Conservation (phyloP, 2,888 invertebrate genomes). For the Caenorhabditis sp. region DNA sequence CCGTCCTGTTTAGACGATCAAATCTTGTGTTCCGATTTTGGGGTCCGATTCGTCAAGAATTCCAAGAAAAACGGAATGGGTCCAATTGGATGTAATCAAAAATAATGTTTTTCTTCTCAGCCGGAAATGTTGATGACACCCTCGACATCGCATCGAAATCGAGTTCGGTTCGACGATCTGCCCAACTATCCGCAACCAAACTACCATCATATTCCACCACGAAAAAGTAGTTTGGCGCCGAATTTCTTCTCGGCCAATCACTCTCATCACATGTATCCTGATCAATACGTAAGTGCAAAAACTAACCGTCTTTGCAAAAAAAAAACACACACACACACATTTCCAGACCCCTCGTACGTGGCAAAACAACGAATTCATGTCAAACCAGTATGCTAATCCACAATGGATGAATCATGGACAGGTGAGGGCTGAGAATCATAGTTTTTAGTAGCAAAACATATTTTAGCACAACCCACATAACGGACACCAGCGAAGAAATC, state of each 20-base stretch:
- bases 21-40: too few relatives aligned
- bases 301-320: too few relatives aligned
- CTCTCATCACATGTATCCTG: slow-evolving; percentile 42
- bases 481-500: neutral
- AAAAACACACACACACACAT: too few relatives aligned
- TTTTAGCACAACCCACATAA: neutral
- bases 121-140: slow-evolving; percentile 1
- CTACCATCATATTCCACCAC: slow-evolving; percentile 19
- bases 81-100: too few relatives aligned
- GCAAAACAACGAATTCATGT: slow-evolving; percentile 35
- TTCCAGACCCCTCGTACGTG: slow-evolving; percentile 34
- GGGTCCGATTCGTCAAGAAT: too few relatives aligned
- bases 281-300: slow-evolving; percentile 37
- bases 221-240: slow-evolving; percentile 37
- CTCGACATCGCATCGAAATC: slow-evolving; percentile 4
- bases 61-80: too few relatives aligned
- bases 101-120: too few relatives aligned
- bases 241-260: slow-evolving; percentile 43
- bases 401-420: neutral
- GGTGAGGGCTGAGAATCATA: slow-evolving; percentile 10
- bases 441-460: neutral
- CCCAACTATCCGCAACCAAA: slow-evolving; percentile 29
- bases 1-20: too few relatives aligned
- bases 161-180: slow-evolving; percentile 34
- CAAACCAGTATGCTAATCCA: neutral